Base-by-base conservation (phyloP, 2,888 invertebrate species). In the Diploptera punctata region DNA sequence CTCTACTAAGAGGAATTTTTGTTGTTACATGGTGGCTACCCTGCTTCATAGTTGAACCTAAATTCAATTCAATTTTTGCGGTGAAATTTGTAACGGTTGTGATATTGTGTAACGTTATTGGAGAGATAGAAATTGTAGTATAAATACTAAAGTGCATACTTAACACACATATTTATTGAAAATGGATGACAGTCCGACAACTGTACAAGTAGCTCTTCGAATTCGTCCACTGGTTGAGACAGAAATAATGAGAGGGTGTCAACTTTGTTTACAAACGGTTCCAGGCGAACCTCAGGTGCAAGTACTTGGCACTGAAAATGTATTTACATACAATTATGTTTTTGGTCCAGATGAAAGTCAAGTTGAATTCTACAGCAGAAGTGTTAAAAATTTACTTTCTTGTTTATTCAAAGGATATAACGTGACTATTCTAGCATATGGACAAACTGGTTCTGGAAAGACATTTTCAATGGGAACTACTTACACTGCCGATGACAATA, bases 371-470 rank as follows among this genome's bases (percentile, higher is more conserved):
- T 97, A 95, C 81, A 86, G 90, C 31, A 87, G 85, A 24, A 89
- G 93, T 10, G 91, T 95, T 0, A 87, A 89, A 77, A 86, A 87
- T 16, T 88, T 95, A 75, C 86, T 97, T n/a, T 84, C 86, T 2
- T 92, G 90, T 79, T 84, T 96, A n/a, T 94, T 95, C 80, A 88
- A 92, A 86, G 94, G 96, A 0, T 98, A 94, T 80, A 98, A 98
- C 86, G 93, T 95, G 0, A 98, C 97, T 2, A 94, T 98, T 71
- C 81, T 98, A 68, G 97, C 98, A 0, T 98, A 98, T 83, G 98
- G 98, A 0, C 97, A 98, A 83, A 98, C 98, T 0, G 97, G 95
- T 0, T 95, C 95, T 49, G 97, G 98, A 0, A 98, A 98, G 82
- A 98, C 97, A 0, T 91, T 91, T 81, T 93, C 96, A 0, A 98